phyloP scores from a whole-genome alignment of 1,140 invertebrate species.

The Aphis craccivora region DNA sequence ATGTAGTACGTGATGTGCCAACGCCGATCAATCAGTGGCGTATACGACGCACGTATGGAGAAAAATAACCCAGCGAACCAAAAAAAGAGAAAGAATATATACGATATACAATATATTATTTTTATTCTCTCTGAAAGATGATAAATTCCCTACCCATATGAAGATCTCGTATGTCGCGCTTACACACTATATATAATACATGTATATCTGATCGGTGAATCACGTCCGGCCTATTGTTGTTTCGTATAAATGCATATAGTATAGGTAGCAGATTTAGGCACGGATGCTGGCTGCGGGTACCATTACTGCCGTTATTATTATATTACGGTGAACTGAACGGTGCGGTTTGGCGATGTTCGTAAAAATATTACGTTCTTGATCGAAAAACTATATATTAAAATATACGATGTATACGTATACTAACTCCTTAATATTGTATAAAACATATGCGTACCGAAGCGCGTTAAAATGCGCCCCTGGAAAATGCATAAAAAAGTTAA shows the following conservation, averaged over 20 bases:
- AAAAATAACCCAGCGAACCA: slow-evolving; percentile 21
- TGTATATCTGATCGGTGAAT: slow-evolving; percentile 15
- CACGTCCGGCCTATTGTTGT: slow-evolving; percentile 29
- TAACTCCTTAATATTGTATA: no score
- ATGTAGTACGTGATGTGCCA: slow-evolving; percentile 30
- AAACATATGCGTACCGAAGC: background rate
- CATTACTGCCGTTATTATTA: background rate
- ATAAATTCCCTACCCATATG: slow-evolving; percentile 42
- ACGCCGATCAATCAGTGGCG: slow-evolving; percentile 32
- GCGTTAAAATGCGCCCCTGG: background rate
- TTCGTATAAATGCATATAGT: background rate
- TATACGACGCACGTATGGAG: background rate
- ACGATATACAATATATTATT: background rate
- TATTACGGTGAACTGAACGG: background rate
- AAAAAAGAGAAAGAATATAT: slow-evolving; percentile 34
- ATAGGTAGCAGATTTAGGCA: background rate
- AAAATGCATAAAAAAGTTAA: slow-evolving; percentile 7
- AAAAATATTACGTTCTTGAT: background rate
- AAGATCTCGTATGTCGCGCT: slow-evolving; percentile 20
- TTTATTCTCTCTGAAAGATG: background rate
- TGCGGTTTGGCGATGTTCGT: background rate
- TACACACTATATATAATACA: background rate
- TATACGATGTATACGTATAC: background rate
- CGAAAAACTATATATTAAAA: background rate
- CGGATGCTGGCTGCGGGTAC: background rate